Percentiles rank a stretch among this genome's conserved stretches.
phyloP scores from a whole-genome alignment of 2,888 invertebrate genomes.

The Crepidodera aurea region DNA sequence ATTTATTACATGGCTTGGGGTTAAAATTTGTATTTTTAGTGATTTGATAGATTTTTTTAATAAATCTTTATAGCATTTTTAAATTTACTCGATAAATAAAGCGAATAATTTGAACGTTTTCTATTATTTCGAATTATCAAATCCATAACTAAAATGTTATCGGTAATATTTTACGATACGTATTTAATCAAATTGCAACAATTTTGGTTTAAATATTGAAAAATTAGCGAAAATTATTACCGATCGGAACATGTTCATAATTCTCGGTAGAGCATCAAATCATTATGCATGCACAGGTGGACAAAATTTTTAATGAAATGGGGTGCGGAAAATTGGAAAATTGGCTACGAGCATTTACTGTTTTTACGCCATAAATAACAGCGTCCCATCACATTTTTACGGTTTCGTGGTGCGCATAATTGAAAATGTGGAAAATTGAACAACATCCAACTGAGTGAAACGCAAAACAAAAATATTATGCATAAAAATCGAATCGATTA shows the following conservation, averaged over 20 bases:
- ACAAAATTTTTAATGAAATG: slow-evolving; percentile 21
- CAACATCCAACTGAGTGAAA: neutral
- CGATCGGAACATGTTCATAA: slow-evolving; percentile 10
- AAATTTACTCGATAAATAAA: too few relatives aligned
- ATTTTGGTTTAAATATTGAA: neutral
- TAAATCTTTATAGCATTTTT: too few relatives aligned
- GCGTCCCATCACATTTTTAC: neutral
- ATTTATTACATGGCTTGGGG: too few relatives aligned
- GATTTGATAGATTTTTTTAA: too few relatives aligned
- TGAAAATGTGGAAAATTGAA: slow-evolving; percentile 5
- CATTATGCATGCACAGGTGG: slow-evolving; percentile 25
- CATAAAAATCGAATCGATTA: too few relatives aligned
- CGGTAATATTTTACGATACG: too few relatives aligned
- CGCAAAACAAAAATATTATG: too few relatives aligned
- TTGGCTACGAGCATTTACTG: too few relatives aligned
- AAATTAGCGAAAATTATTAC: slow-evolving; percentile 15
- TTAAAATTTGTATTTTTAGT: too few relatives aligned
- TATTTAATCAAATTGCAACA: slow-evolving; percentile 11
- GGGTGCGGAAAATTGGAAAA: slow-evolving; percentile 5
- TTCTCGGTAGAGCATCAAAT: slow-evolving; percentile 6
- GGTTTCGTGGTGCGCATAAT: slow-evolving; percentile 4
- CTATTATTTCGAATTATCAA: too few relatives aligned
- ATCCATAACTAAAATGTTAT: too few relatives aligned
- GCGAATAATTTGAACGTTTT: too few relatives aligned
- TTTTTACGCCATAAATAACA: slow-evolving; percentile 10